A percentile compares a stretch with the other conserved stretches of the same genome.
These are phyloP conservation scores for Orthonychiurus folsomi DNA, from an alignment of 2,888 invertebrate genomes.

Conservation along the genomic window DNA sequence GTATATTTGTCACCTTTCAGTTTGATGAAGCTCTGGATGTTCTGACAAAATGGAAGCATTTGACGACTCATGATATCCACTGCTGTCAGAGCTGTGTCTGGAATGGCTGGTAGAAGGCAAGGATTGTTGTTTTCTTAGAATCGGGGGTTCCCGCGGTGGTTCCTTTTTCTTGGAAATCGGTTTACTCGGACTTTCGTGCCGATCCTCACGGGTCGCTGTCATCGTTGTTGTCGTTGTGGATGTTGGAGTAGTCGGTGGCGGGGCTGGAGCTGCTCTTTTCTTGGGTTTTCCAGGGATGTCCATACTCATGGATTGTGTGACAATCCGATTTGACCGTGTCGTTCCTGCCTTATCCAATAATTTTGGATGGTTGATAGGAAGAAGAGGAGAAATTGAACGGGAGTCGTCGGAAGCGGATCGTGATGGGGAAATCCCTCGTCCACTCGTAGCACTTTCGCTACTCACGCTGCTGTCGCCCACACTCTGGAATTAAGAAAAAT, in stretches of 20 bases:
- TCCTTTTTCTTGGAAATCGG: conserved; percentile 35
- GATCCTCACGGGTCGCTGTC: not conserved
- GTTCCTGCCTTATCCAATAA: conserved; percentile 23
- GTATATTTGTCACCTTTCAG: conserved; percentile 5
- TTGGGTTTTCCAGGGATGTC: conserved; percentile 20
- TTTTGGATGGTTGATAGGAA: conserved; percentile 20
- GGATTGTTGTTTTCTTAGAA: conserved; percentile 25
- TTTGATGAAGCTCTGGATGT: not conserved
- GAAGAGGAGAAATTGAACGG: conserved; percentile 40
- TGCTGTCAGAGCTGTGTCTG: conserved; percentile 62
- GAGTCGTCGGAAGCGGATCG: conserved; percentile 55
- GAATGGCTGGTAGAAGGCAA: conserved; percentile 53
- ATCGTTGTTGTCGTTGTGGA: conserved; percentile 24
- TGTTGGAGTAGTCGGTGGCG: conserved; percentile 33
- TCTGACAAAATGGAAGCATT: conserved; percentile 5
- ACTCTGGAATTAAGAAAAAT: conserved; percentile 40
- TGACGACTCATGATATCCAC: conserved; percentile 62
- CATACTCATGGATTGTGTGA: conserved; percentile 9
- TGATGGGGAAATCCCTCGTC: conserved; percentile 52
- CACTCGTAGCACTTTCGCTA: conserved; percentile 49
- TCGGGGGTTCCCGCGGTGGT: conserved; percentile 32
- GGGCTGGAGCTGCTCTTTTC: conserved; percentile 39
- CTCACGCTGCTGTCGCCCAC: conserved; percentile 47
- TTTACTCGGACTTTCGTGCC: not conserved
- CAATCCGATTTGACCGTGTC: conserved; percentile 19